Evolutionary conservation across 2,113 vertebrate species (phyloP).

Genomic region (Hoplias malabaricus): DNA sequence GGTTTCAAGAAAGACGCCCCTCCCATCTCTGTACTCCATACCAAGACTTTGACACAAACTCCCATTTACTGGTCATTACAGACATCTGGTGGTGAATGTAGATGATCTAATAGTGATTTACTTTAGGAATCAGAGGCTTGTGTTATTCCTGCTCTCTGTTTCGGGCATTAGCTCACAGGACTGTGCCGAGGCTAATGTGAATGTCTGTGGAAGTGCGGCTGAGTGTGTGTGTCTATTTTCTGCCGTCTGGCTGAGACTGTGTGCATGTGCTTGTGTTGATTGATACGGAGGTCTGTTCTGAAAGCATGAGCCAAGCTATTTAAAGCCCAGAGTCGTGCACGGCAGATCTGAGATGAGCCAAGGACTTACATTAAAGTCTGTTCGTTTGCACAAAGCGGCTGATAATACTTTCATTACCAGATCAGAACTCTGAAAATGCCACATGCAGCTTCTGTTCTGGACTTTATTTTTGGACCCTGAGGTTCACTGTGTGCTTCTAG

Average conservation of each 20-base stretch:
- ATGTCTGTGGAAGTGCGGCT: neutral
- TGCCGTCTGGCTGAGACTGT: constrained; percentile 44
- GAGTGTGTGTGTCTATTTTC: constrained; percentile 59
- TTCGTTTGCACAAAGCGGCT: constrained; percentile 9
- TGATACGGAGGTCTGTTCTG: constrained; percentile 47
- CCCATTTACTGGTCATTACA: no score
- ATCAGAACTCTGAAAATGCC: neutral
- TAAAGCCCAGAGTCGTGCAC: constrained; percentile 16
- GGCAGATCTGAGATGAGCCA: constrained; percentile 28
- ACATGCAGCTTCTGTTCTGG: no score
- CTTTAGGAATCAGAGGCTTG: constrained; percentile 7
- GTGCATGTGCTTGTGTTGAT: constrained; percentile 58
- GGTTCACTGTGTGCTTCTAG: no score
- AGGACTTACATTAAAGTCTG: constrained; percentile 24
- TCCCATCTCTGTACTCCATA: no score
- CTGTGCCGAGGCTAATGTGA: constrained; percentile 12
- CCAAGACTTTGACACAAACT: no score
- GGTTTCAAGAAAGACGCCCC: no score
- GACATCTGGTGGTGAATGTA: no score
- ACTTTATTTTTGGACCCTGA: no score
- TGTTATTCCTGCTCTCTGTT: neutral
- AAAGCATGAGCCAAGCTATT: constrained; percentile 50
- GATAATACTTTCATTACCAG: constrained; percentile 41
- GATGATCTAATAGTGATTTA: no score
- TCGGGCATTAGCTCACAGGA: neutral